Evolutionary conservation across 2,113 vertebrate genomes (phyloP), one percentile per base, ranked within the genome.

Genomic region (Scolopax mira): DNA sequence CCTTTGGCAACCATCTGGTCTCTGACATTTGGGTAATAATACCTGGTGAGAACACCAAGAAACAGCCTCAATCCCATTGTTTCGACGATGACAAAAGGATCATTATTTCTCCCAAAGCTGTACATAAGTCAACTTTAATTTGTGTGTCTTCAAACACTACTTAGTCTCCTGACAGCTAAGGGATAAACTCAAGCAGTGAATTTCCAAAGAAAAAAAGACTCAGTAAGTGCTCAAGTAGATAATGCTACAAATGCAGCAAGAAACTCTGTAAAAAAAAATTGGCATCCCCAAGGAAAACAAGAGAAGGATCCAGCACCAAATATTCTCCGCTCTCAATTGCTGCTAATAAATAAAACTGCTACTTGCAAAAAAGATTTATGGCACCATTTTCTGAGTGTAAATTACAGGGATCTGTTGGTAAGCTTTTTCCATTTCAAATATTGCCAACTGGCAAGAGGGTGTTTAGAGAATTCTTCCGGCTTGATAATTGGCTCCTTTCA

Each of bases 21-120:
- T 93, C 99, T 98, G 84, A 99, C 99, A 69, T 99, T 99, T 70
- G 99, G 99, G 96, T 99, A 99, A 92, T 99, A 99, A 96, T 99
- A 99, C 95, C 99, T 99, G 96, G 84, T 4, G 31, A 94, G 65
- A 58, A 58, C 74, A 91, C 11, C 93, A 78, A 95, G 84, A 12
- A 13, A 18, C 42, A 87, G 30, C 55, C 46, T 82, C 69, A 73
- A 7, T 13, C 65, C 17, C 6, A 64, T 67, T 22, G 14, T 9
- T 30, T 28, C 10, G 23, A 35, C 19, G 39, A 79, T 7, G 18
- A 51, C 12, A 55, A 55, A 57, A 42, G 17, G 5, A 85, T 48
- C 39, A 4, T 7, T 1, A 10, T 17, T 86, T 55, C 18, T 70
- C 46, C 70, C 62, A 61, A 3, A 16, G 19, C 4, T 35, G 33